Evolutionary conservation across 1,140 invertebrate species (phyloP).

Genomic region (Temnothorax curvispinosus): DNA sequence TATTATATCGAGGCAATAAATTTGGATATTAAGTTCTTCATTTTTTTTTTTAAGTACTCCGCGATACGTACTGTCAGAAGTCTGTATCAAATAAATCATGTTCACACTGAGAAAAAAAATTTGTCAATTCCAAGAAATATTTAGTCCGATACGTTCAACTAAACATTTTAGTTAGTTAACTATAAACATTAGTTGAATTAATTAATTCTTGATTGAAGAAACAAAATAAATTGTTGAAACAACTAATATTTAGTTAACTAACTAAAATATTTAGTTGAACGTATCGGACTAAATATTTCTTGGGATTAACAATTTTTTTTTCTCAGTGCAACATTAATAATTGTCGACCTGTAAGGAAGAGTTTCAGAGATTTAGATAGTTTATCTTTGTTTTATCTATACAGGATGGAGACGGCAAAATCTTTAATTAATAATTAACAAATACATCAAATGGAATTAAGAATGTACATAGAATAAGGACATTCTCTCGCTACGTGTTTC

Average conservation of each 20-base stretch:
- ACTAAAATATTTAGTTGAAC: no score
- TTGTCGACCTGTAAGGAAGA: not conserved
- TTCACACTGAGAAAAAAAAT: no score
- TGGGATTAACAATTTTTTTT: no score
- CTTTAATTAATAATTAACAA: not conserved
- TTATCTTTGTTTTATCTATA: not conserved
- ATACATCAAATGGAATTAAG: not conserved
- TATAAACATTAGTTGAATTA: no score
- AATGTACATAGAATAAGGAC: not conserved
- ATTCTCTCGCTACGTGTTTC: not conserved
- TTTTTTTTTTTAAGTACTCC: not conserved
- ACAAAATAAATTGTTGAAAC: no score
- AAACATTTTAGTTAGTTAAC: no score
- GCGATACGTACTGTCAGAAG: not conserved
- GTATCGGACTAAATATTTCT: no score
- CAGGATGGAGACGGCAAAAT: no score
- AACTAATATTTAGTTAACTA: no score
- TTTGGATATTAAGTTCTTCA: not conserved
- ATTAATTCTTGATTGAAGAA: no score
- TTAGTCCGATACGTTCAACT: no score
- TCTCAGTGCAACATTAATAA: not conserved
- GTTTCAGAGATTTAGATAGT: not conserved
- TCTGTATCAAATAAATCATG: not conserved
- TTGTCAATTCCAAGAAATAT: no score
- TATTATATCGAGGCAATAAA: constrained; percentile 11